These are phyloP conservation scores for Muscicapa comitata DNA, from an alignment of 2,797 vertebrate genomes.

Conservation along the genomic window DNA sequence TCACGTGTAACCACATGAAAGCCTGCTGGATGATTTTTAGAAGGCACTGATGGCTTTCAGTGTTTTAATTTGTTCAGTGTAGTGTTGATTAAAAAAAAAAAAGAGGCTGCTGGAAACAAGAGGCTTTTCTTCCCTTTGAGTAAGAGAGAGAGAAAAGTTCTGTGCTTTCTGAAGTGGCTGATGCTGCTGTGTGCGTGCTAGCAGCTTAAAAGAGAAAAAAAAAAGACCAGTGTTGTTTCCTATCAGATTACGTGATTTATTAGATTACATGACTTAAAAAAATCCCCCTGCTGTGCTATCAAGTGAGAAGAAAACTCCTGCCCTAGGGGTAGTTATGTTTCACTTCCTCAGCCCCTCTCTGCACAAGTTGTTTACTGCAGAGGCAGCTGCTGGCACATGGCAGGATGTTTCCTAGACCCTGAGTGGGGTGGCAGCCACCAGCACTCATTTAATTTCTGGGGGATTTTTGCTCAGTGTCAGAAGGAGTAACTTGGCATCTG, in stretches of 20 bases:
- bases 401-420: background rate
- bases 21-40: background rate
- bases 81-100: background rate
- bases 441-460: background rate
- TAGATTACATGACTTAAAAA: background rate
- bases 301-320: background rate
- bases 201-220: slow-evolving; percentile 32
- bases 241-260: background rate
- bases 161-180: slow-evolving; percentile 8
- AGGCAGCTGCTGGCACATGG: background rate
- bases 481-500: background rate
- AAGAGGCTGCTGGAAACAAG: background rate
- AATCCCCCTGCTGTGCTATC: background rate
- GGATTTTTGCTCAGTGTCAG: background rate
- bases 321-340: background rate
- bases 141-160: background rate
- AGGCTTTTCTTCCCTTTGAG: background rate
- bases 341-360: background rate
- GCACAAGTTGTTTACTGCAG: background rate
- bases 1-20: background rate
- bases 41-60: background rate
- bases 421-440: background rate
- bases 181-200: background rate
- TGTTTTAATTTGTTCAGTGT: background rate
- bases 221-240: background rate